A percentile compares a stretch with the other conserved stretches of the same genome.
Evolutionary conservation across 2,113 vertebrate species (phyloP).

Genomic region (Hydropotes inermis): DNA sequence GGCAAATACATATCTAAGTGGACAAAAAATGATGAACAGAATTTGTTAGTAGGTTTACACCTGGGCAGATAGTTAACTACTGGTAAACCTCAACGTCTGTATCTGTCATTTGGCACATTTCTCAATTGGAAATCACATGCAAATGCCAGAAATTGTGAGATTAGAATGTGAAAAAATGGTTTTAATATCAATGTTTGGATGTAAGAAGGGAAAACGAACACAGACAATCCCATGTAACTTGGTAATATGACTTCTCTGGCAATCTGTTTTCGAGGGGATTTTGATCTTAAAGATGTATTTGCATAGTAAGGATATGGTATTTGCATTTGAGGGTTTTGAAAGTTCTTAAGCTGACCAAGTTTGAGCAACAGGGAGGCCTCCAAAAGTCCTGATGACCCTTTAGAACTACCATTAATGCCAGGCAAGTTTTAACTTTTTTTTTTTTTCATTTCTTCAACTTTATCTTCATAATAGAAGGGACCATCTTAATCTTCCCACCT

Average conservation of each 20-base stretch:
- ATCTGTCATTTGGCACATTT: background rate
- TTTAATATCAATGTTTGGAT: background rate
- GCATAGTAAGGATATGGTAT: background rate
- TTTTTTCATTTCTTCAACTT: background rate
- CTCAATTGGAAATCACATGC: background rate
- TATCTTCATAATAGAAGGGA: background rate
- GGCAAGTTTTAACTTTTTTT: background rate
- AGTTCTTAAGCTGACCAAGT: background rate
- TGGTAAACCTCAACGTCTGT: background rate
- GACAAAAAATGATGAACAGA: background rate
- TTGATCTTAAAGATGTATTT: background rate
- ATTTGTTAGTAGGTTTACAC: background rate
- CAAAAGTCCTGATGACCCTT: background rate
- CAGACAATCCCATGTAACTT: background rate
- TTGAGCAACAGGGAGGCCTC: background rate
- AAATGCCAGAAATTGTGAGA: background rate
- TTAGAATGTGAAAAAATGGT: background rate
- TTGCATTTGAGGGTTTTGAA: background rate
- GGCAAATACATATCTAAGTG: background rate
- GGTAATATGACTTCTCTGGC: background rate
- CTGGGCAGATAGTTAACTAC: background rate
- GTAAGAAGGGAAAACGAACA: background rate
- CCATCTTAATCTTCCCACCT: background rate
- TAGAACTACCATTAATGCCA: background rate
- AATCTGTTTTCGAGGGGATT: background rate